Percentiles rank a stretch among this genome's conserved stretches.
These are phyloP conservation scores for Chionomys nivalis DNA, from an alignment of 2,113 vertebrate genomes.

Conservation along the genomic window DNA sequence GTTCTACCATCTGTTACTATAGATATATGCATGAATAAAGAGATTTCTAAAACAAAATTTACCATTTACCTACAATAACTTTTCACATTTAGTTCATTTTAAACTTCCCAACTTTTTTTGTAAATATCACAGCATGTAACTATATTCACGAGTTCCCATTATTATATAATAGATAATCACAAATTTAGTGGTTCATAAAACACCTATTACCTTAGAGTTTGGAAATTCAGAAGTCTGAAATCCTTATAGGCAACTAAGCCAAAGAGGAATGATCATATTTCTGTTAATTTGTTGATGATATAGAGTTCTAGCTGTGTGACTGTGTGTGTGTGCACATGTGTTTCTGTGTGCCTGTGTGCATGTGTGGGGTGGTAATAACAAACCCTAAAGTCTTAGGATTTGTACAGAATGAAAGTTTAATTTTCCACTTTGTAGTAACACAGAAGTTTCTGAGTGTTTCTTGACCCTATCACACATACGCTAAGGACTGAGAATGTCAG, in stretches of 20 bases:
- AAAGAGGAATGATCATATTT: background rate
- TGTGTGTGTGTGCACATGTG: background rate
- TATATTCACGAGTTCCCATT: background rate
- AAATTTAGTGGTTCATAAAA: background rate
- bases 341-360: no score
- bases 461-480: accelerated
- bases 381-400: background rate
- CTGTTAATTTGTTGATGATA: background rate
- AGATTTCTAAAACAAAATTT: background rate
- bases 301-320: background rate
- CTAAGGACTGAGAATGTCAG: background rate
- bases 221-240: background rate
- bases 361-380: background rate
- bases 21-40: background rate
- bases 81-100: background rate
- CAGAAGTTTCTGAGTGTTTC: background rate
- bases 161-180: background rate
- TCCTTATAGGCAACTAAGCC: background rate
- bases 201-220: background rate
- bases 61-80: background rate
- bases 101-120: background rate
- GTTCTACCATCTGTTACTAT: background rate
- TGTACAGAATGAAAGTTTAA: no score
- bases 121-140: background rate
- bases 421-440: background rate